Evolutionary conservation across 2,113 vertebrate genomes (phyloP), one percentile per base, ranked within the genome.

Genomic region (Bungarus multicinctus): DNA sequence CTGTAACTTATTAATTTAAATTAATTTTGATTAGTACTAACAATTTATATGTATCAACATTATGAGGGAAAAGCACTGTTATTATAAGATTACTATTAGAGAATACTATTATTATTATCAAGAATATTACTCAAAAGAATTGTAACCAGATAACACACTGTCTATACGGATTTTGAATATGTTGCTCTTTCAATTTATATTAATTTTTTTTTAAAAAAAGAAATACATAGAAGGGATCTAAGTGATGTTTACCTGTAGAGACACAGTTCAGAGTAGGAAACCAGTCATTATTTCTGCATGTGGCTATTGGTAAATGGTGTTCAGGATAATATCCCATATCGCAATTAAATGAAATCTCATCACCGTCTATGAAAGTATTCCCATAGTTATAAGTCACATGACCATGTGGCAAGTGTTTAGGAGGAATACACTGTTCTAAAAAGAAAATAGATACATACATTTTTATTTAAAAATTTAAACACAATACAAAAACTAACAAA

Each of bases 201-300:
- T 47, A 47, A 47, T 47, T 47, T 47, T 47, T 47, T 47, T 47
- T 7, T 0, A 47, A 47, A 47, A 47, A 47, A 47, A 47, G 47
- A 47, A 47, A 47, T 47, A 47, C 47, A 8, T 47, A 47, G 64
- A n/a, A 69, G 12, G 16, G n/a, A 92, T 14, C 88, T 12, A 92
- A 54, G 27, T 45, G 18, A 81, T 45, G 25, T 69, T 89, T 89
- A 92, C 92, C 20, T 85, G 34, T 16, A 22, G 53, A 45, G 9
- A 52, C 45, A 58, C 88, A 89, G 1, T 47, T 92, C 23, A 45
- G 20, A 34, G 20, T 23, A 2, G 92, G 92, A 5, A 43, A 58
- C 92, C 92, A 92, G 22, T 55, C 64, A 34, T 57, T 89, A 58
- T 85, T 85, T 47, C 88, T 92, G 18, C 92, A 92, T 3, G 20